Conservation (phyloP, 2,888 invertebrate genomes). For the Hydriomena furcata region DNA sequence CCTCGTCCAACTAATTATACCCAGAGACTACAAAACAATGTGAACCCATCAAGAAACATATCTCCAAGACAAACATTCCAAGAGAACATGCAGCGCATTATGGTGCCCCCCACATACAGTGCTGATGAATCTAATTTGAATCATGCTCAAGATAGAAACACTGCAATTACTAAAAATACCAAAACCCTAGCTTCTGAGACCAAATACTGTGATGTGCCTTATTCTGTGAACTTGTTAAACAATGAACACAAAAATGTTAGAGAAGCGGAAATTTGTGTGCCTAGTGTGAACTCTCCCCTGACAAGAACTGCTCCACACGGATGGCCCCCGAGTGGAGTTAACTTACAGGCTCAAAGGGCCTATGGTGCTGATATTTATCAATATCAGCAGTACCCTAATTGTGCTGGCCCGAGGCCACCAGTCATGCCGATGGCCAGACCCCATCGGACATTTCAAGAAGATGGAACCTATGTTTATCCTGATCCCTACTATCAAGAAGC, state of each 20-base stretch:
- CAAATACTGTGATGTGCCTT: constrained; percentile 81
- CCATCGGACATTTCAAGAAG: constrained; percentile 61
- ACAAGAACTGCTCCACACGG: constrained; percentile 54
- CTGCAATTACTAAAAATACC: constrained; percentile 52
- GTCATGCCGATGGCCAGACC: constrained; percentile 52
- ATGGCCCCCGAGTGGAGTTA: constrained; percentile 60
- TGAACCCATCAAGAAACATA: constrained; percentile 72
- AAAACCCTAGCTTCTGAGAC: constrained; percentile 64
- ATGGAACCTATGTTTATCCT: constrained; percentile 58
- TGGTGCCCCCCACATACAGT: constrained; percentile 71
- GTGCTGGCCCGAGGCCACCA: constrained; percentile 59
- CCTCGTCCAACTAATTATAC: constrained; percentile 68
- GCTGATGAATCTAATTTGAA: constrained; percentile 59
- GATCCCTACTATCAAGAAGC: constrained; percentile 67
- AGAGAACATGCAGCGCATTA: constrained; percentile 79
- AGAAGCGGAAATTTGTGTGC: constrained; percentile 61
- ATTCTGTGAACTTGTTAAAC: constrained; percentile 61
- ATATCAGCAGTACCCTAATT: constrained; percentile 66
- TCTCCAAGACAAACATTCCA: constrained; percentile 82
- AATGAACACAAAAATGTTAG: constrained; percentile 70
- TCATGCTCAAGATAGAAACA: constrained; percentile 49
- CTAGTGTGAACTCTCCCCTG: constrained; percentile 57
- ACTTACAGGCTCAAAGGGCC: constrained; percentile 56
- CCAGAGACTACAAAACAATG: constrained; percentile 59
- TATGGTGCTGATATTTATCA: constrained; percentile 69